Base-by-base conservation (phyloP, 2,797 vertebrate genomes). In the Sebastes variabilis region DNA sequence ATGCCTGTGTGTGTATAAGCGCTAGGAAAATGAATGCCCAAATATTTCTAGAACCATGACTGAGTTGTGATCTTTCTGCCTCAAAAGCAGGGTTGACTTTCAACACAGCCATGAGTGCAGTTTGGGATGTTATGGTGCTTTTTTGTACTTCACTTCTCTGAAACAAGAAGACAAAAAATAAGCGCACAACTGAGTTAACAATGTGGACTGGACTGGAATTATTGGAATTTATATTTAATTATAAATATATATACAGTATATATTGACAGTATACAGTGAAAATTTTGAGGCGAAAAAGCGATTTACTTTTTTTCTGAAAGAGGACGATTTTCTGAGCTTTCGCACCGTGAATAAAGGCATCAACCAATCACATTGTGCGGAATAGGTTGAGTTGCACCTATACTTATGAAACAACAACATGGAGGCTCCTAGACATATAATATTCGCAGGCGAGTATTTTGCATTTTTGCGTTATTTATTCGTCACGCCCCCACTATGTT, bases 1-100 rank as follows among this genome's bases (percentile, higher is more conserved):
- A 9, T 75, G 81, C 71, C 30, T 24, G 13, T 76, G 77, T 85
- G 66, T 36, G 27, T 56, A n/a, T 30, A 81, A 78, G 58, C 24
- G 3, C 32, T 29, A n/a, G 70, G 68, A 58, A 84, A 84, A 71
- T 42, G 2, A 83, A 81, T 38, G 56, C 62, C 49, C 16, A n/a
- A 81, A 79, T 85, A 77, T 82, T 81, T 80, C 46, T 20, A 6
- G 8, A 38, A 77, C 72, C 79, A 52, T 75, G 76, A 84, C 77
- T 49, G 79, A 84, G 71, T 24, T 76, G 22, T 24, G 54, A 73
- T 82, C 69, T 52, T 58, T 79, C 60, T n/a, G 42, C 67, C 38
- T 22, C 36, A 42, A 27, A 56, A 73, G 61, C 3, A 29, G 54
- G 7, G 49, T 18, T 55, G 22, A 68, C 64, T 62, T 66, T 66